Conservation (phyloP, 2,113 vertebrate genomes). For the Phaethon lepturus region DNA sequence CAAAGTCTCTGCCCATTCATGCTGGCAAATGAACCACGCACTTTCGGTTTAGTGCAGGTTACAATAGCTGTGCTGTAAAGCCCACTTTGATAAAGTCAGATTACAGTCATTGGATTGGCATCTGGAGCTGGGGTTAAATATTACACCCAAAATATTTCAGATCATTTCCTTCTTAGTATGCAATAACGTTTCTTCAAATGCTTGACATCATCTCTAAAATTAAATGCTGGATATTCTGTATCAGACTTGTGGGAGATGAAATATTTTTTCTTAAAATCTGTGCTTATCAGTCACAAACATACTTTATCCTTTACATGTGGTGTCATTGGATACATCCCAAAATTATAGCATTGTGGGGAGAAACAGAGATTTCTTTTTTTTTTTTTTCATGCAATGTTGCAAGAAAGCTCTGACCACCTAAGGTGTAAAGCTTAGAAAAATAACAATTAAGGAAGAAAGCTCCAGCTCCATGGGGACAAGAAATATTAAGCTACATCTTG, state of each 20-base stretch:
- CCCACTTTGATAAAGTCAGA: not conserved
- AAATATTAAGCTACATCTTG: not conserved
- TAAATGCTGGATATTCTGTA: conserved; percentile 34
- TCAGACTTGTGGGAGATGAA: not conserved
- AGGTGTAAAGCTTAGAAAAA: not conserved
- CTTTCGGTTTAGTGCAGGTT: not conserved
- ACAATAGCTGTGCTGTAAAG: not conserved
- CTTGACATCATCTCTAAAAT: conserved; percentile 42
- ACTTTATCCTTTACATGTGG: not conserved
- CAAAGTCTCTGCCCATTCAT: not conserved
- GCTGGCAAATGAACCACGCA: not conserved
- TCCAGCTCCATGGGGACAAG: not conserved
- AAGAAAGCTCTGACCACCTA: not conserved
- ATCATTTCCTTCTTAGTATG: not conserved
- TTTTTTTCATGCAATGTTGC: not conserved
- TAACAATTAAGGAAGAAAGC: not conserved
- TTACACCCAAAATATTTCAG: not conserved
- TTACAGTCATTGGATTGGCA: not conserved
- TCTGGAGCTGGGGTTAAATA: not conserved
- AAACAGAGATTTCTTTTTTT: not conserved
- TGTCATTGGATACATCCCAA: not conserved
- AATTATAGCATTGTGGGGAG: not conserved
- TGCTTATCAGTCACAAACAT: conserved; percentile 7
- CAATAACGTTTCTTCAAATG: conserved; percentile 18
- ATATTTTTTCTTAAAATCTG: conserved; percentile 20